Evolutionary conservation across 2,113 vertebrate species (phyloP).

Genomic region (Misgurnus anguillicaudatus): DNA sequence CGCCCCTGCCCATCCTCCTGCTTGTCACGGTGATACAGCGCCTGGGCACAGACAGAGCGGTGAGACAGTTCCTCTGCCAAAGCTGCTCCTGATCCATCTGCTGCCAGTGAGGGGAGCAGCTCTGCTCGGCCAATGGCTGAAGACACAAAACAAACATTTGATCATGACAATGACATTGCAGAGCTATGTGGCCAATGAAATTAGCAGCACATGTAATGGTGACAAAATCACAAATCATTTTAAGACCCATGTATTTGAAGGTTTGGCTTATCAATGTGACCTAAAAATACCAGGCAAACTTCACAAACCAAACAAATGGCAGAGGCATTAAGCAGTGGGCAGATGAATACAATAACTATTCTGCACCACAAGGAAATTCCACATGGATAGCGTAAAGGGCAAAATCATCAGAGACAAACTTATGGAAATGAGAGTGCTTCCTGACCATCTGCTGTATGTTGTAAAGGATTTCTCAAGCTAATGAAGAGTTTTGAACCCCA

Average conservation of each 20-base stretch:
- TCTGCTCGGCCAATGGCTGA: slow-evolving; percentile 83
- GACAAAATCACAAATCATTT: background rate
- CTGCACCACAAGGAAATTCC: background rate
- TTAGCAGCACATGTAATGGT: background rate
- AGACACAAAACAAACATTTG: slow-evolving; percentile 28
- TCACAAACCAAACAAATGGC: background rate
- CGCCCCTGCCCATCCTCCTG: slow-evolving; percentile 86
- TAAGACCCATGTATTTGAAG: background rate
- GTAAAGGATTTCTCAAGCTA: background rate
- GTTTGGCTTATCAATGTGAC: background rate
- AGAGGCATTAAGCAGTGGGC: background rate
- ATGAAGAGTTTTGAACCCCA: background rate
- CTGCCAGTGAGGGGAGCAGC: slow-evolving; percentile 66
- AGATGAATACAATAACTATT: background rate
- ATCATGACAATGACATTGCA: background rate
- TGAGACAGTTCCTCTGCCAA: slow-evolving; percentile 84
- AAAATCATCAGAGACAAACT: background rate
- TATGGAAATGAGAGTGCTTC: background rate
- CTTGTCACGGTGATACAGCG: slow-evolving; percentile 85
- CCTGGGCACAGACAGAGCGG: slow-evolving; percentile 83
- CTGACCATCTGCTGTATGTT: background rate
- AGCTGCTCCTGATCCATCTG: slow-evolving; percentile 77
- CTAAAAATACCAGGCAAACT: background rate
- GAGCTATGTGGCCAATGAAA: background rate
- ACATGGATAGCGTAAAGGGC: background rate